Base-by-base conservation (phyloP, 2,888 invertebrate genomes). In the Hydrotaea diabolus region DNA sequence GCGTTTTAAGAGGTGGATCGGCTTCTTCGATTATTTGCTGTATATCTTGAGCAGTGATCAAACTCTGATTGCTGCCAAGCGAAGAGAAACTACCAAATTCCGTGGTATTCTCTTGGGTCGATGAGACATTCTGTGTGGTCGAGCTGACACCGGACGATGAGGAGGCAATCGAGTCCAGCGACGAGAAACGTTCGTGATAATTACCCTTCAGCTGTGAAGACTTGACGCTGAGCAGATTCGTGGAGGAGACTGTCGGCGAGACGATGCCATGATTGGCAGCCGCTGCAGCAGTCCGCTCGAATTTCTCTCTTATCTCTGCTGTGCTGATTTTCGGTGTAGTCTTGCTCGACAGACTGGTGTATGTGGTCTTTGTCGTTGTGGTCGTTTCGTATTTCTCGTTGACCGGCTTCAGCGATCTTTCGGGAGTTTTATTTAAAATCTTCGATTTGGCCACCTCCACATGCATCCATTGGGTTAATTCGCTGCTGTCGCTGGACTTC, bases 11-110 rank as follows among this genome's bases (percentile, higher is more conserved):
- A n/a, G 94, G 94, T 84, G 94, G 94, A 89, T 94, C 94, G 3
- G 95, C 95, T 86, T 95, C 95, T 88, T 95, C 95, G 73, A 95
- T 94, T 81, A 95, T 92, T 88, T 94, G 94, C 83, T 95, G 94
- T 78, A 95, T 91, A 89, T 95, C 95, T 88, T 92, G 93, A 53
- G 92, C 92, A 78, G 93, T 92, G 69, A 92, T 93, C 88, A 92
- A 85, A 71, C 92, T 92, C 88, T 93, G 93, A 89, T 92, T 92
- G 87, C 92, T 92, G 86, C 92, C 93, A 89, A 92, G 88, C 76
- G 92, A 93, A 8, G 92, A 92, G 87, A 92, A 93, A 87, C 92
- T 92, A 64, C 93, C 92, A 71, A 92, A 93, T 49, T 92, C 92
- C 2, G 91, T 92, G 57, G 91, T 90, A 36, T 92, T 92, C 86